Percentiles rank a stretch among this genome's conserved stretches.
Conservation (phyloP, 2,797 vertebrate species). For the Paedocypris micromegethes region DNA sequence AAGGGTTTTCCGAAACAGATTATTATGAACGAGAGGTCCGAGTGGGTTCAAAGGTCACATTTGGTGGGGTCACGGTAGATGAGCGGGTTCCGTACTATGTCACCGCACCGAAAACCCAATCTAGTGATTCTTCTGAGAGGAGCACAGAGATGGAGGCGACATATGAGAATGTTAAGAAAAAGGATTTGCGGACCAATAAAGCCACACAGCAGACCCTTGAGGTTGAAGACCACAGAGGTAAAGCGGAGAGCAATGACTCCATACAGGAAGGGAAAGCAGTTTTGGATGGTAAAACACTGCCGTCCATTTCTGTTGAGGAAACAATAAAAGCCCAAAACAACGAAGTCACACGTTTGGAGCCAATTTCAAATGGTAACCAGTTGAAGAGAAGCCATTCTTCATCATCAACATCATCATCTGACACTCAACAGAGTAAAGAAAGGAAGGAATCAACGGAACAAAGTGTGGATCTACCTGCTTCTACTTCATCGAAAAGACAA, state of each 20-base stretch:
- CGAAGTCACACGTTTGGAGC: conserved; percentile 53
- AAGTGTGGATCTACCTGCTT: conserved; percentile 38
- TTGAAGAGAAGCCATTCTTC: conserved; percentile 50
- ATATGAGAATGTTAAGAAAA: conserved; percentile 18
- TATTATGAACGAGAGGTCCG: conserved; percentile 38
- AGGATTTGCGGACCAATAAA: background rate
- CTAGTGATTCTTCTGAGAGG: conserved; percentile 39
- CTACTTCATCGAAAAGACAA: conserved; percentile 16
- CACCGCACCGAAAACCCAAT: conserved; percentile 42
- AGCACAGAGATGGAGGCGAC: conserved; percentile 33
- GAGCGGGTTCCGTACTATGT: conserved; percentile 60
- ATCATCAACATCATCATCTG: conserved; percentile 51
- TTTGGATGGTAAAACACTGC: conserved; percentile 23
- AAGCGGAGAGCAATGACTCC: conserved; percentile 45
- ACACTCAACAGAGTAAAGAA: conserved; percentile 39
- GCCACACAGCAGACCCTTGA: conserved; percentile 4
- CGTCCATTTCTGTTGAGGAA: background rate
- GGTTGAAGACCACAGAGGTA: conserved; percentile 14
- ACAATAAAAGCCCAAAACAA: background rate
- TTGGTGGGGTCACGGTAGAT: conserved; percentile 44
- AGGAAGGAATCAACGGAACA: conserved; percentile 49
- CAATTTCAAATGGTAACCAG: conserved; percentile 51
- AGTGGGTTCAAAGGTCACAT: conserved; percentile 64
- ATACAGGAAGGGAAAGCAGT: conserved; percentile 28
- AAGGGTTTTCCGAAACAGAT: conserved; percentile 62